Evolutionary conservation across 2,888 invertebrate species (phyloP).

Genomic region (Monochamus alternatus): DNA sequence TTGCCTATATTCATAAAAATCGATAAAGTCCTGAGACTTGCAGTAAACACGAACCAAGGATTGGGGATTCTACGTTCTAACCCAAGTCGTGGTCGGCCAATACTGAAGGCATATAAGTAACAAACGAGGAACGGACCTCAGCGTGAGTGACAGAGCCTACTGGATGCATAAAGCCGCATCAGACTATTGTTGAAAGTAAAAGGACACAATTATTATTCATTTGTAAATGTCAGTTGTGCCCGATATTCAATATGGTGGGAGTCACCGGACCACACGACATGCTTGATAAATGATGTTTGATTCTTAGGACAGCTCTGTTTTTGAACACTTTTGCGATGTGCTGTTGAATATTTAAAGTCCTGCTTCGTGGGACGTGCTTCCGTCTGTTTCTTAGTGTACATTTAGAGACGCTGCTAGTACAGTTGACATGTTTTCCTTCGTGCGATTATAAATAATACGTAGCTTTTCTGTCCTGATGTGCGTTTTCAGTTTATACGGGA

Average conservation of each 20-base stretch:
- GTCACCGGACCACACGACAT: constrained; percentile 70
- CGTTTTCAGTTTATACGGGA: constrained; percentile 45
- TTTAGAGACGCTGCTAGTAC: constrained; percentile 57
- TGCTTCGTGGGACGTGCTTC: constrained; percentile 50
- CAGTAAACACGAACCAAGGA: constrained; percentile 19
- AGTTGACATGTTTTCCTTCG: constrained; percentile 57
- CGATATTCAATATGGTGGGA: constrained; percentile 72
- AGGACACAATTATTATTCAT: constrained; percentile 72
- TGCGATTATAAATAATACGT: constrained; percentile 59
- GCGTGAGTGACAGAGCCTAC: constrained; percentile 60
- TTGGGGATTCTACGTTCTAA: constrained; percentile 20
- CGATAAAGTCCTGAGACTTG: constrained; percentile 11
- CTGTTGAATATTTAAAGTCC: constrained; percentile 67
- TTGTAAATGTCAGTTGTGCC: constrained; percentile 71
- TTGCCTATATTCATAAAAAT: constrained; percentile 7
- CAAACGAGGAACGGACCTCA: constrained; percentile 55
- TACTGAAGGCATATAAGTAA: constrained; percentile 46
- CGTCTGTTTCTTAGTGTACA: constrained; percentile 56
- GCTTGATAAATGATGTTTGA: constrained; percentile 70
- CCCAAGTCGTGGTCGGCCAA: constrained; percentile 24
- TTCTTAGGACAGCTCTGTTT: constrained; percentile 68
- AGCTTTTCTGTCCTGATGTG: constrained; percentile 42
- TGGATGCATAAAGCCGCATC: constrained; percentile 63
- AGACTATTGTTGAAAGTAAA: constrained; percentile 69
- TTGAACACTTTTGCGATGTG: constrained; percentile 68